Percentiles rank a stretch among this genome's conserved stretches.
Conservation (phyloP, 2,888 invertebrate genomes). For the Nomada ferruginata region DNA sequence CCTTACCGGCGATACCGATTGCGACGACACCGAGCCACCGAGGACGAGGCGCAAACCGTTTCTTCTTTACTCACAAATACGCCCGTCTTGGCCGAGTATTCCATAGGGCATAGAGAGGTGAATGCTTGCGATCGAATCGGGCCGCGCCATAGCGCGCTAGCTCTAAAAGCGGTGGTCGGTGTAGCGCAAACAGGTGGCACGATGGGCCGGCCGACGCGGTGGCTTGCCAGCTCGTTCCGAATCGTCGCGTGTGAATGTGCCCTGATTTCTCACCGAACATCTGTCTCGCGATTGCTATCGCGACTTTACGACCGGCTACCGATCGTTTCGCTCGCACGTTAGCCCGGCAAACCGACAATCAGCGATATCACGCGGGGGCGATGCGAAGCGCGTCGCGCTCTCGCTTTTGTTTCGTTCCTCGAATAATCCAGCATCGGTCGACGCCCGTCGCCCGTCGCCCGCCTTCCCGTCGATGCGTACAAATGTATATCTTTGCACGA, state of each 20-base stretch:
- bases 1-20: no score
- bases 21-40: no score
- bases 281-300: constrained; percentile 50
- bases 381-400: background rate
- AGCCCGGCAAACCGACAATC: background rate
- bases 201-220: background rate
- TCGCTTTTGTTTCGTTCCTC: constrained; percentile 23
- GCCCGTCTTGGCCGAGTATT: no score
- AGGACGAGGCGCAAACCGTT: no score
- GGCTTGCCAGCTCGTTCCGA: background rate
- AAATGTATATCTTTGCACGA: constrained; percentile 8
- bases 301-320: constrained; percentile 6
- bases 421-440: constrained; percentile 6
- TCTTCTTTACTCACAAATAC: no score
- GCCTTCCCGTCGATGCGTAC: constrained; percentile 24
- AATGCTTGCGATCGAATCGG: background rate
- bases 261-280: constrained; percentile 54
- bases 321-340: constrained; percentile 32
- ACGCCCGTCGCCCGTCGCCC: constrained; percentile 16
- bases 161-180: background rate
- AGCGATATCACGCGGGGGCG: constrained; percentile 2
- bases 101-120: no score
- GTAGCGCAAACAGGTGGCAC: constrained; percentile 38
- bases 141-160: no score
- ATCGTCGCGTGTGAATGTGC: constrained; percentile 35